phyloP scores from a whole-genome alignment of 2,113 vertebrate genomes.

The Rhadina sibilatrix region DNA sequence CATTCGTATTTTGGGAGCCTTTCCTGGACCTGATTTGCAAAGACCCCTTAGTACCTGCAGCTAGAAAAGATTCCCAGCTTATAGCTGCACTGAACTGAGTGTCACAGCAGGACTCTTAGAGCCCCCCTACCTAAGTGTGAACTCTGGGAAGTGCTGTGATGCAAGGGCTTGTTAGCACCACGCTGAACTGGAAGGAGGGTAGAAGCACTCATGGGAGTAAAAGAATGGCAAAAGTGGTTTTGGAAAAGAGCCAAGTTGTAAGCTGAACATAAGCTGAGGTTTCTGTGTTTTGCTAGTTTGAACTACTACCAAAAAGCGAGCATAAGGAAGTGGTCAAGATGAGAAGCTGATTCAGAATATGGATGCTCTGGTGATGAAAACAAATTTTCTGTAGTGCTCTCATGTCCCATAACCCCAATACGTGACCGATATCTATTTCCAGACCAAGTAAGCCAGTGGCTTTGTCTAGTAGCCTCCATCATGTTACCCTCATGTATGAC shows the following conservation, averaged over 20 bases:
- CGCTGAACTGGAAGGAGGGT: background rate
- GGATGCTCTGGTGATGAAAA: background rate
- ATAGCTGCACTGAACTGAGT: background rate
- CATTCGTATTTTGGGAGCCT: rapidly evolving
- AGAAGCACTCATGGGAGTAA: background rate
- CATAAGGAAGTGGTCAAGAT: background rate
- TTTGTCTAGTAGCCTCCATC: background rate
- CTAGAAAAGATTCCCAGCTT: background rate
- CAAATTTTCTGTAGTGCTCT: background rate
- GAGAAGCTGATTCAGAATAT: background rate
- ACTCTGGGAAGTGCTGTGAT: background rate
- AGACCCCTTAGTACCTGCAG: background rate
- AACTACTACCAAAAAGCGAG: background rate
- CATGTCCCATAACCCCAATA: background rate
- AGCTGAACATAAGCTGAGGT: background rate
- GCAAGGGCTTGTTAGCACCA: background rate
- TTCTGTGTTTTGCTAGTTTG: background rate
- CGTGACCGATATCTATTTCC: background rate
- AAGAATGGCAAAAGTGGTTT: background rate
- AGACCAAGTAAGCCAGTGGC: background rate
- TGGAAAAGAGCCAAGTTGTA: background rate
- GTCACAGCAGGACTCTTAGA: background rate
- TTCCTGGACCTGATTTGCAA: background rate
- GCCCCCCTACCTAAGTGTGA: background rate
- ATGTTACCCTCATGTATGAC: background rate